Evolutionary conservation across 2,113 vertebrate species (phyloP).

Genomic region (Chaenogobius annularis): DNA sequence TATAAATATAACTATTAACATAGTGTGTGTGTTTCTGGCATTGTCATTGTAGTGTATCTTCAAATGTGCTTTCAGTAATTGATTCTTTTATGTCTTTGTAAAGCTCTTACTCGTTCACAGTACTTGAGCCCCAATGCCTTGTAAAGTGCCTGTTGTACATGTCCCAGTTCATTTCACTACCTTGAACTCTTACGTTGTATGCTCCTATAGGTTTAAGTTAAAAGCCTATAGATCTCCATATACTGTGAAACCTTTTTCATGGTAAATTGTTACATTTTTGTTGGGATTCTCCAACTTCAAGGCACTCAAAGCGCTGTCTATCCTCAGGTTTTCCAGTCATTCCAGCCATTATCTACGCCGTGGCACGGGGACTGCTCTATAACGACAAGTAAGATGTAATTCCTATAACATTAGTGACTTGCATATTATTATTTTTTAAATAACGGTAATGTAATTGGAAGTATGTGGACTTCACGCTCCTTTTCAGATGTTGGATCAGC

Average conservation of each 20-base stretch:
- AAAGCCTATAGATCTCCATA: not conserved
- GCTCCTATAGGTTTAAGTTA: not conserved
- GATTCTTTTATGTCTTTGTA: not conserved
- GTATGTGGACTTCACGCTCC: constrained; percentile 30
- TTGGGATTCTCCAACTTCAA: too few relatives aligned
- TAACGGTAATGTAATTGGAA: not conserved
- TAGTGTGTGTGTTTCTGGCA: not conserved
- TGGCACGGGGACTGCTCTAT: constrained; percentile 68
- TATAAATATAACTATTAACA: not conserved
- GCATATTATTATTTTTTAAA: not conserved
- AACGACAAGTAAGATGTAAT: constrained; percentile 73
- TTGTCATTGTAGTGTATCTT: not conserved
- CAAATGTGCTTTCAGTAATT: not conserved
- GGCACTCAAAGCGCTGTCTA: not conserved
- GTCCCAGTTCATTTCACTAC: not conserved
- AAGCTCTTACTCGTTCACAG: constrained; percentile 5
- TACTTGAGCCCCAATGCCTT: not conserved
- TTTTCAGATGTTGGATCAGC: constrained; percentile 90
- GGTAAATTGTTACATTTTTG: too few relatives aligned
- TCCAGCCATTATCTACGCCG: constrained; percentile 71
- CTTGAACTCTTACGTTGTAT: not conserved
- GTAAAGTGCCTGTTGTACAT: not conserved
- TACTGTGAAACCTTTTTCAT: not conserved
- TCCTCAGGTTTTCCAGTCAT: constrained; percentile 76
- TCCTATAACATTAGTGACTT: not conserved